phyloP scores from a whole-genome alignment of 2,113 vertebrate species.

The Candoia aspera region DNA sequence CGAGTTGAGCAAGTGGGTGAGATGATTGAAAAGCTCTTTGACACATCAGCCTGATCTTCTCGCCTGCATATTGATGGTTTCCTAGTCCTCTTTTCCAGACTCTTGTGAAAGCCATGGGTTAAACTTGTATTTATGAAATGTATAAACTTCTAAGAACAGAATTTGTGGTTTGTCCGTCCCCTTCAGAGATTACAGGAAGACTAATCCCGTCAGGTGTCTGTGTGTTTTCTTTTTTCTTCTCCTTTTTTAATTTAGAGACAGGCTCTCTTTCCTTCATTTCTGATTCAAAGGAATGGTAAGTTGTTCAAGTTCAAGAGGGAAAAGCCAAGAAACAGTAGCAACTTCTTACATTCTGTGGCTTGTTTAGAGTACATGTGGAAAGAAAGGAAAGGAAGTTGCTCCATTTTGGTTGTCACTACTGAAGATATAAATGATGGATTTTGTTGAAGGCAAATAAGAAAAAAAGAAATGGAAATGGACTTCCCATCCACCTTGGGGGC shows the following conservation, averaged over 20 bases:
- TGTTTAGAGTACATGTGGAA: neutral
- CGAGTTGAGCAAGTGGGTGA: conserved; percentile 91
- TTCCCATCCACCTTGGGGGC: neutral
- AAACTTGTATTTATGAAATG: conserved; percentile 62
- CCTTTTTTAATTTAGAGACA: neutral
- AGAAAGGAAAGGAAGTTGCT: neutral
- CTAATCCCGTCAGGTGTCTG: neutral
- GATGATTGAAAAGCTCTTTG: conserved; percentile 95
- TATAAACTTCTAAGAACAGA: conserved; percentile 67
- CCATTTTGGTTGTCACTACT: neutral
- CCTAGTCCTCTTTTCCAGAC: conserved; percentile 35
- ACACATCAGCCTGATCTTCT: conserved; percentile 87
- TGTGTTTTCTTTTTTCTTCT: neutral
- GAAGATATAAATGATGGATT: neutral
- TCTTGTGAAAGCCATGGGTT: conserved; percentile 53
- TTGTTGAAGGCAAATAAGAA: neutral
- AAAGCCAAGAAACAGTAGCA: neutral
- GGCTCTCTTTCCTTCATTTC: neutral
- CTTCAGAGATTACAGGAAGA: neutral
- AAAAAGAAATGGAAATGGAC: too few species aligned
- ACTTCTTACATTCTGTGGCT: neutral
- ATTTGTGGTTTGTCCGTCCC: conserved; percentile 10
- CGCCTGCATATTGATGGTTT: conserved; percentile 14
- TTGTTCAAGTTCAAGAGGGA: neutral
- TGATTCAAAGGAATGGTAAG: neutral